Conservation (phyloP, 2,113 vertebrate species). For the Carettochelys insculpta region DNA sequence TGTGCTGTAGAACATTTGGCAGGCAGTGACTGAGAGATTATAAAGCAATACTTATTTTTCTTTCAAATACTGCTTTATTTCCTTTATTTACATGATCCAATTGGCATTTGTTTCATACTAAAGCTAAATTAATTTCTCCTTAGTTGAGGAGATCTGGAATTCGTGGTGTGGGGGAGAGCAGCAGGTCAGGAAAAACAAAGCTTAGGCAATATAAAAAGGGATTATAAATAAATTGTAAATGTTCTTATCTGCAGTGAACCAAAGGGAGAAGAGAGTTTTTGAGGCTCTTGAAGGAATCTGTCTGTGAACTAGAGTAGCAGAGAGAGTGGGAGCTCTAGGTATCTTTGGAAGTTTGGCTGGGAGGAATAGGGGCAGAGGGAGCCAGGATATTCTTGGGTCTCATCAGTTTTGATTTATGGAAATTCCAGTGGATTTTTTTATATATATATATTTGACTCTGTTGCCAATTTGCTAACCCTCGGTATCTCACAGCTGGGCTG, state of each 20-base stretch:
- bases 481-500: background rate
- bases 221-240: background rate
- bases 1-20: background rate
- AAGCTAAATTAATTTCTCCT: background rate
- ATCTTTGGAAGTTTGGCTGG: background rate
- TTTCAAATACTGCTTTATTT: background rate
- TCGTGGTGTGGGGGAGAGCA: background rate
- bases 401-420: background rate
- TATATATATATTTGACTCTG: background rate
- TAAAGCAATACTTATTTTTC: background rate
- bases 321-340: background rate
- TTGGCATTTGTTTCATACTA: background rate
- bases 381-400: background rate
- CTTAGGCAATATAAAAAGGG: background rate
- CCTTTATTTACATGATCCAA: background rate
- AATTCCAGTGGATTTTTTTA: background rate
- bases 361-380: background rate
- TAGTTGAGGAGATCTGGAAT: background rate
- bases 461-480: background rate
- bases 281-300: background rate
- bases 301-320: background rate
- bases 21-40: background rate
- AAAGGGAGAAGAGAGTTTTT: background rate
- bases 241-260: background rate
- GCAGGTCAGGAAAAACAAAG: background rate